Percentiles rank a stretch among this genome's conserved stretches.
Conservation (phyloP, 2,113 vertebrate species). For the Rhinogobius similis region DNA sequence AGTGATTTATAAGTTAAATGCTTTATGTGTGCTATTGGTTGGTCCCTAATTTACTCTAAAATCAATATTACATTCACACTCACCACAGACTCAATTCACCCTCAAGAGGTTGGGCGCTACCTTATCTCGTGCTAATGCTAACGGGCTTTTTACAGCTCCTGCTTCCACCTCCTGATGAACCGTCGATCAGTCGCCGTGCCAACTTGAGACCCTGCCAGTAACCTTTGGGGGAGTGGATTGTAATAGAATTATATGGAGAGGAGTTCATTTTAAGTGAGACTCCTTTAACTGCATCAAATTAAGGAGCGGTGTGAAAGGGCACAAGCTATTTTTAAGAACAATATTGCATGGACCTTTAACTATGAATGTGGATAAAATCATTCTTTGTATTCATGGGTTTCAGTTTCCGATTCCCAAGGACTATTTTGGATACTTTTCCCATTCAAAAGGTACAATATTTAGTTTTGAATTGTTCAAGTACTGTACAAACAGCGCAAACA, state of each 20-base stretch:
- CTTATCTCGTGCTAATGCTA: constrained; percentile 33
- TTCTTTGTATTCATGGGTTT: neutral
- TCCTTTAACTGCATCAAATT: neutral
- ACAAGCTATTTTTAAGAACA: neutral
- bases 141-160: constrained; percentile 27
- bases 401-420: neutral
- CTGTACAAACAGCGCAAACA: no score
- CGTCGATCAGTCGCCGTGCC: constrained; percentile 27
- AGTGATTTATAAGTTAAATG: no score
- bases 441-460: no score
- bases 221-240: constrained; percentile 26
- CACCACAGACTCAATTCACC: no score
- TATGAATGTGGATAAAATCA: no score
- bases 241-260: constrained; percentile 29
- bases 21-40: no score
- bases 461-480: no score
- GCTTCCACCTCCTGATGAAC: constrained; percentile 42
- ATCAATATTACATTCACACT: no score
- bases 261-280: constrained; percentile 23
- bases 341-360: neutral
- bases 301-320: neutral
- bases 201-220: constrained; percentile 35
- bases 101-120: no score
- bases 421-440: no score
- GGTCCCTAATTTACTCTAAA: no score